Conservation (phyloP, 2,888 invertebrate genomes). For the Hirtodrosophila trivittata region DNA sequence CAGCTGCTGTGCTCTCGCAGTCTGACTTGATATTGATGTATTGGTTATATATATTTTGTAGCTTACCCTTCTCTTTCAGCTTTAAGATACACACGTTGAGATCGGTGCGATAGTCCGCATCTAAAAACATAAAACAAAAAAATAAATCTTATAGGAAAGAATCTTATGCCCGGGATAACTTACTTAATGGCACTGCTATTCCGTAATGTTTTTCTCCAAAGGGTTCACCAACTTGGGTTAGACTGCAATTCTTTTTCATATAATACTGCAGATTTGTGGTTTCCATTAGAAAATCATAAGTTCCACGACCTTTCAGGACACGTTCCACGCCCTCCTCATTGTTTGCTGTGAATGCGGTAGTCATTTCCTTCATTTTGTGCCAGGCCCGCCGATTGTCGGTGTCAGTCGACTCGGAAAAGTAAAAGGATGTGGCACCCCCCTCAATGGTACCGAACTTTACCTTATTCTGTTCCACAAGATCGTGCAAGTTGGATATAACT, state of each 20-base stretch:
- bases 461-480: conserved; percentile 95
- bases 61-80: conserved; percentile 93
- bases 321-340: conserved; percentile 94
- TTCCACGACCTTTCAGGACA: conserved; percentile 89
- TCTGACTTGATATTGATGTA: conserved; percentile 92
- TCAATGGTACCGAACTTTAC: conserved; percentile 95
- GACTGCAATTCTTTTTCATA: conserved; percentile 90
- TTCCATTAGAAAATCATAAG: conserved; percentile 98
- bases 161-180: too few relatives aligned
- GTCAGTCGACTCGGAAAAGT: conserved; percentile 94
- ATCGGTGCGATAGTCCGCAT: conserved; percentile 89
- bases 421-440: conserved; percentile 94
- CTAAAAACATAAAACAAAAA: too few relatives aligned
- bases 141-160: too few relatives aligned
- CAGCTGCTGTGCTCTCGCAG: conserved; percentile 6
- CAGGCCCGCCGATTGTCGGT: conserved; percentile 94
- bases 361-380: conserved; percentile 93
- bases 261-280: conserved; percentile 96
- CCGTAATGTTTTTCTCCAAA: conserved; percentile 97
- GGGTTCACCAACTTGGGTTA: conserved; percentile 91
- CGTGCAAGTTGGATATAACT: conserved; percentile 95
- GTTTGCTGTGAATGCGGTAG: conserved; percentile 90
- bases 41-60: conserved; percentile 91
- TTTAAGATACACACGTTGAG: conserved; percentile 95
- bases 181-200: conserved; percentile 95